These are phyloP conservation scores for Cercopithecus mitis DNA, from an alignment of 2,797 vertebrate species.

Conservation along the genomic window DNA sequence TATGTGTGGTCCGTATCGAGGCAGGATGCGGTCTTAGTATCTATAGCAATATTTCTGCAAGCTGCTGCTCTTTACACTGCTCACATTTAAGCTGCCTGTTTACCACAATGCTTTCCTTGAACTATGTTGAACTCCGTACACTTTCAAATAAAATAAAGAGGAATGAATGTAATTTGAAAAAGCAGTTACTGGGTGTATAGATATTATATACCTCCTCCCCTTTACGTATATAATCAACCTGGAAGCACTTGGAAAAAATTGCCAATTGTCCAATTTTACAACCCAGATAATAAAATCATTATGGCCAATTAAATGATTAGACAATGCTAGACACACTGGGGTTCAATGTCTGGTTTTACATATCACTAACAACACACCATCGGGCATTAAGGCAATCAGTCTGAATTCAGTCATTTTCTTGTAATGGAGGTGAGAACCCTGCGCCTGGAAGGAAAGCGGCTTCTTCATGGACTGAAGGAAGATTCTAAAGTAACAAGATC, in stretches of 20 bases:
- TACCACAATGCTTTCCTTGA: slow-evolving; percentile 88
- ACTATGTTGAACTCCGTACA: slow-evolving; percentile 85
- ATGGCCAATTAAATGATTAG: slow-evolving; percentile 79
- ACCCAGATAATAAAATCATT: slow-evolving; percentile 82
- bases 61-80: slow-evolving; percentile 88
- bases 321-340: slow-evolving; percentile 56
- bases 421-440: slow-evolving; percentile 48
- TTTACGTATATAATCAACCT: slow-evolving; percentile 82
- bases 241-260: slow-evolving; percentile 84
- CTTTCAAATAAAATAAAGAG: slow-evolving; percentile 85
- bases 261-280: slow-evolving; percentile 78
- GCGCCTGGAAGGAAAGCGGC: neutral
- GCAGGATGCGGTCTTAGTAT: slow-evolving; percentile 86
- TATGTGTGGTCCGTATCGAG: slow-evolving; percentile 85
- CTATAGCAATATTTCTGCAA: slow-evolving; percentile 88
- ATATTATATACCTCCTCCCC: slow-evolving; percentile 77
- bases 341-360: slow-evolving; percentile 61
- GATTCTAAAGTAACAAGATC: neutral
- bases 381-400: slow-evolving; percentile 10
- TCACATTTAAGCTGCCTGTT: slow-evolving; percentile 88
- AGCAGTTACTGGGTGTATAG: slow-evolving; percentile 82
- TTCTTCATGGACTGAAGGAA: neutral
- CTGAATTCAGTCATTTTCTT: slow-evolving; percentile 50
- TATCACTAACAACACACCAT: slow-evolving; percentile 31
- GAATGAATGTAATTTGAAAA: slow-evolving; percentile 85